Base-by-base conservation (phyloP, 1,140 invertebrate genomes). In the Venturia canescens region DNA sequence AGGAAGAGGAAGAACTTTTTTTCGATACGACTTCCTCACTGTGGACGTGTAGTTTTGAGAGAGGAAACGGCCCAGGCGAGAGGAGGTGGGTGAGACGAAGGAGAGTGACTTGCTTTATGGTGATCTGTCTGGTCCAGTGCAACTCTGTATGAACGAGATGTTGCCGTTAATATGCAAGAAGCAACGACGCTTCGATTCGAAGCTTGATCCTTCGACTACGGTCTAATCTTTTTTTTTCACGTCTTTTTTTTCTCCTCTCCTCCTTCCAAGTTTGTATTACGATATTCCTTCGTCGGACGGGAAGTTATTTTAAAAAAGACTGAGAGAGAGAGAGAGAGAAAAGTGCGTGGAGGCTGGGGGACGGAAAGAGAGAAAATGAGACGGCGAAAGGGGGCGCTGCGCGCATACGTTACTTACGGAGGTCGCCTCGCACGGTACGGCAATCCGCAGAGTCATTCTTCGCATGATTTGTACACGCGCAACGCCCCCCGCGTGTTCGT, bases 381-480 rank as follows among this genome's bases (percentile, higher is more conserved):
- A 31, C 66, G 26, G 60, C 34, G 34, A 48, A 48, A 77, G 78
- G 67, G 50, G 18, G 78, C 80, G 74, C 69, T 76, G 38, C 26
- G 34, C 38, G 5, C 29, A 69, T 80, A 50, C 16, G 53, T 67
- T 71, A 50, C 18, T 63, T 71, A 53, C 48, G 44, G 16, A 81
- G 71, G 78, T 80, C 69, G 76, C 57, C 79, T 53, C 69, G 69
- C 81, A 81, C 38, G 38, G 79, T 75, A 60, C 50, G 80, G 66
- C 82, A 84, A 85, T 81, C 75, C 87, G 90, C 88, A 81, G 81
- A 89, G 89, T 91, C 87, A 89, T 89, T 88, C 85, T 86, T 86
- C 81, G 85, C 87, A 88, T 91, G 90, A 91, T 91, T 91, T 91
- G 89, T 91, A 90, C 87, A 87, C 86, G 87, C 81, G 84, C 84